phyloP scores from a whole-genome alignment of 2,113 vertebrate genomes.

The Bubo blakistoni region DNA sequence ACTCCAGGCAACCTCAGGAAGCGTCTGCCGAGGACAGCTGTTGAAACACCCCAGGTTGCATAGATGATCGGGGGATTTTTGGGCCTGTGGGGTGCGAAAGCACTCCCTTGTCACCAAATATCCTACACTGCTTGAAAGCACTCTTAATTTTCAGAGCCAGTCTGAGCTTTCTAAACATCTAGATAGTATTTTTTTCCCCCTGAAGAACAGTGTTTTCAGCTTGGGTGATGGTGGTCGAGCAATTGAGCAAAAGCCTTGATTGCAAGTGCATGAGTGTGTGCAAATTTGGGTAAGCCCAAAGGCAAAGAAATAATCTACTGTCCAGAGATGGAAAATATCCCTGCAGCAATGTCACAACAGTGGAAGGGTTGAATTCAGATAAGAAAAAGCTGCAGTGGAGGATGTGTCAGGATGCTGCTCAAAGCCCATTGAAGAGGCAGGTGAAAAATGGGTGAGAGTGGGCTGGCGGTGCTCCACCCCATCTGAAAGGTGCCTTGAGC shows the following conservation, averaged over 20 bases:
- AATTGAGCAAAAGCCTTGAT: background rate
- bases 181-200: accelerated
- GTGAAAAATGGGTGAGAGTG: background rate
- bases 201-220: background rate
- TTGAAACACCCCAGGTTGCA: background rate
- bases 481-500: background rate
- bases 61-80: background rate
- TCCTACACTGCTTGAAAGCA: background rate
- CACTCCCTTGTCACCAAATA: background rate
- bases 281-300: background rate
- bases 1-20: constrained; percentile 17
- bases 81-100: background rate
- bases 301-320: accelerated
- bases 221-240: background rate
- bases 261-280: background rate
- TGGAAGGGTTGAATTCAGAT: background rate
- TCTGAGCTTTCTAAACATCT: background rate
- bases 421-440: background rate
- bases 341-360: background rate
- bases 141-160: background rate
- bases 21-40: background rate
- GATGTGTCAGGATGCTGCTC: background rate
- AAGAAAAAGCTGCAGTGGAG: background rate
- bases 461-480: background rate
- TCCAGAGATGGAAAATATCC: background rate